Conservation (phyloP, 1,140 invertebrate genomes). For the Oedothorax gibbosus region DNA sequence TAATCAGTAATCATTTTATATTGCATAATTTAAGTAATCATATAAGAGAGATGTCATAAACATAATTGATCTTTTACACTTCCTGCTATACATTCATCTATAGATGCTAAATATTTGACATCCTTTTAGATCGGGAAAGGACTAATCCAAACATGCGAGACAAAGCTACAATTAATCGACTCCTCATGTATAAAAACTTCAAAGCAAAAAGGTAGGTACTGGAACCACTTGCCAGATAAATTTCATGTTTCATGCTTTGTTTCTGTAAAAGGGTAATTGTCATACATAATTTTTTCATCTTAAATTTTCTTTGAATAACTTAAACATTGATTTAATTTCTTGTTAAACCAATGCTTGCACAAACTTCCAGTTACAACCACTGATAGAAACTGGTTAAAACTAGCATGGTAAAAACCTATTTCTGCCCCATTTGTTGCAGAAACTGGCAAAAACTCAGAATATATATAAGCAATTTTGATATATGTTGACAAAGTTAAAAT, state of each 20-base stretch:
- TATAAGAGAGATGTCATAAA: background rate
- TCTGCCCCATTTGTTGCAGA: background rate
- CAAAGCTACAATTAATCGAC: constrained; percentile 92
- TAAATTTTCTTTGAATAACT: no score
- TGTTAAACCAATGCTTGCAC: no score
- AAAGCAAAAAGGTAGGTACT: constrained; percentile 87
- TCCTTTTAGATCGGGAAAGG: constrained; percentile 69
- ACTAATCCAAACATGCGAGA: constrained; percentile 79
- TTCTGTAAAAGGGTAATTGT: no score
- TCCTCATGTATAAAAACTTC: constrained; percentile 98
- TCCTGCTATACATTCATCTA: no score
- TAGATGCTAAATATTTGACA: background rate
- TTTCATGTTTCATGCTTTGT: background rate
- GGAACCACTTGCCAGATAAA: background rate
- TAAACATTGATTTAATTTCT: no score
- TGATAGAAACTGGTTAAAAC: no score
- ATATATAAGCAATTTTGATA: no score
- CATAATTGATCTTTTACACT: background rate
- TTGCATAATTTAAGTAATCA: no score
- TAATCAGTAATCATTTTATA: no score
- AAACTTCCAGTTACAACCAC: no score
- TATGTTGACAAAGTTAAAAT: no score
- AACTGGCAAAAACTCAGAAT: background rate
- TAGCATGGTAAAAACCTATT: background rate
- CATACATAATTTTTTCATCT: no score